These are phyloP conservation scores for Lochmaea crataegi DNA, from an alignment of 2,888 invertebrate species.

Conservation along the genomic window DNA sequence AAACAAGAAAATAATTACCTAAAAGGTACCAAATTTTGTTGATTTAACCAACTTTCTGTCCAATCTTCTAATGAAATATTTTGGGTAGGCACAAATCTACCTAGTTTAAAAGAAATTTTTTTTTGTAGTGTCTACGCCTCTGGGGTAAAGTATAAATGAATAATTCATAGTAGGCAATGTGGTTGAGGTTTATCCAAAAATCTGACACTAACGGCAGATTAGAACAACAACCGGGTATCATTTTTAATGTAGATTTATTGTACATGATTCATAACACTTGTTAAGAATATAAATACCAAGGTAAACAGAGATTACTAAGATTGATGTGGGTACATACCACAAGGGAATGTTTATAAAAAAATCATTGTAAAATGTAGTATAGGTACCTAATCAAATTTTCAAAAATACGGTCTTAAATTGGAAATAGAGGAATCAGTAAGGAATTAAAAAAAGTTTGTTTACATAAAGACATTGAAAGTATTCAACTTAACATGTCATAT, in stretches of 20 bases:
- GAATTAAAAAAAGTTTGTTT: no score
- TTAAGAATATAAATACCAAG: constrained; percentile 9
- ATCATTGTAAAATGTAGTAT: no score
- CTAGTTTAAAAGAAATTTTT: no score
- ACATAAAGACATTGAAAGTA: background rate
- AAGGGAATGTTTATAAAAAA: no score
- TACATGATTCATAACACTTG: constrained; percentile 21
- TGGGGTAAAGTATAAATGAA: constrained; percentile 19
- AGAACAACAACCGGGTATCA: constrained; percentile 22
- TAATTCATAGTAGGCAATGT: constrained; percentile 21
- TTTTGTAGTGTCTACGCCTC: background rate
- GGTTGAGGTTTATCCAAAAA: constrained; percentile 23
- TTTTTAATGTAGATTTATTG: constrained; percentile 17
- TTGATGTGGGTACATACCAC: background rate
- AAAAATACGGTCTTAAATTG: background rate
- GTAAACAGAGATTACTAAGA: constrained; percentile 5
- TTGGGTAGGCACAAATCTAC: no score
- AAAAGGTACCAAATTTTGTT: no score
- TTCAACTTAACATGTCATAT: background rate
- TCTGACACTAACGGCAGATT: constrained; percentile 22
- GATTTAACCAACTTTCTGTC: no score
- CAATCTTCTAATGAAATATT: no score
- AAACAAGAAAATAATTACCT: background rate
- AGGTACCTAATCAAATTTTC: background rate
- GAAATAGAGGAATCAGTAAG: no score